These are phyloP conservation scores for Vidua macroura DNA, from an alignment of 2,113 vertebrate species.

Conservation along the genomic window DNA sequence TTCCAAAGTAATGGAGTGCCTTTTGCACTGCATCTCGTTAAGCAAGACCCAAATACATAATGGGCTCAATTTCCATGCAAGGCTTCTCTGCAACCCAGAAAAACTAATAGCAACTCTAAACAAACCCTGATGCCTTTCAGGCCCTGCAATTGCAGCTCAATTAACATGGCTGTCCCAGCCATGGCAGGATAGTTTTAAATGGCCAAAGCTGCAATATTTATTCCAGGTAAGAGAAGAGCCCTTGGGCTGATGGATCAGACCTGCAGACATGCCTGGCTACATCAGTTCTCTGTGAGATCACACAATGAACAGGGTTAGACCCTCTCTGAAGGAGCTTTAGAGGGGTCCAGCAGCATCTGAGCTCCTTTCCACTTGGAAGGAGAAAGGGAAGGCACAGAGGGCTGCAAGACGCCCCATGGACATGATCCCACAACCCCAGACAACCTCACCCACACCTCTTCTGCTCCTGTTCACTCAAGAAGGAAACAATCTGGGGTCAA, in stretches of 20 bases:
- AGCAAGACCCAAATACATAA: constrained; percentile 74
- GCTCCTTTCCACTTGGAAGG: not conserved
- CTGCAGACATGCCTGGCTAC: not conserved
- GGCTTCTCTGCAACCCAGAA: constrained; percentile 31
- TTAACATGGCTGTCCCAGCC: not conserved
- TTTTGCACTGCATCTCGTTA: constrained; percentile 65
- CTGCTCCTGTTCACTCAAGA: not conserved
- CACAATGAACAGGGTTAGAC: accelerated
- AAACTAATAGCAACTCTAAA: constrained; percentile 53
- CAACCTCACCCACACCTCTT: not conserved
- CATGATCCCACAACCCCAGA: not conserved
- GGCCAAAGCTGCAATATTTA: not conserved
- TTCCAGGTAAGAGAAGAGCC: not conserved
- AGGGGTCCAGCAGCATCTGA: not conserved
- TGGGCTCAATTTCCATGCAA: constrained; percentile 64
- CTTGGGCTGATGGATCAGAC: not conserved
- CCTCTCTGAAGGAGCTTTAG: not conserved
- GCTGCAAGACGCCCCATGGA: not conserved
- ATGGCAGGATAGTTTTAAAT: not conserved
- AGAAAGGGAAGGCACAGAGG: not conserved
- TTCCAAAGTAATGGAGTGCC: constrained; percentile 67
- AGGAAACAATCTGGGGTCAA: not conserved
- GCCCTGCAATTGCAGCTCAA: not conserved
- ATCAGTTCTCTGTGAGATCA: not conserved
- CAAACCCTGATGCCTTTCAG: constrained; percentile 18